Base-by-base conservation (phyloP, 2,888 invertebrate genomes). In the Lithophane leautieri region DNA sequence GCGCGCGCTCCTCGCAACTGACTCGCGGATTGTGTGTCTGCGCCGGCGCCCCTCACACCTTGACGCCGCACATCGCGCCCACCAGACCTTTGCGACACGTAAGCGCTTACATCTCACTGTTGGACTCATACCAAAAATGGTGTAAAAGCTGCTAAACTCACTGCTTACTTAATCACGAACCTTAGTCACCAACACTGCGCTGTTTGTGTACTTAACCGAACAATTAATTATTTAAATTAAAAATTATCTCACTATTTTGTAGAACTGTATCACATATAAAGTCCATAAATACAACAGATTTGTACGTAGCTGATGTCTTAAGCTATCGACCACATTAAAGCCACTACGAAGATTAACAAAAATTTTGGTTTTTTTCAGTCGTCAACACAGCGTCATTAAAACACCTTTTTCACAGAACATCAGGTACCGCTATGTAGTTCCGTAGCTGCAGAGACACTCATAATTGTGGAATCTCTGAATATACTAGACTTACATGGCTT, bases 81-180 rank as follows among this genome's bases (percentile, higher is more conserved):
- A 94, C 95, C 90, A 94, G 91, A 92, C 93, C 94, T 94, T 93
- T 93, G 89, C 92, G 93, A 95, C 95, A 96, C 96, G 96, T 96
- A 95, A 96, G 94, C 95, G 95, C 90, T 94, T 88, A 94, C 94
- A 94, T 95, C 94, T 95, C 94, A 88, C 91, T 87, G 93, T 92
- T 92, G 93, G 92, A 94, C 90, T 94, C 93, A 93, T 91, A 95
- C 96, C 96, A 95, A 96, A 96, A 95, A 96, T 92, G 96, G 96
- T 88, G 89, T 94, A 94, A 94, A 93, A 91, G 88, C 88, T 85
- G 88, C 90, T 86, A 83, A 84, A 81, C 80, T 79, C 87, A 89
- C 87, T 81, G 84, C 88, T 90, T 90, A 91, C 89, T 91, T 91
- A 90, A 89, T 91, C 85, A 80, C 87, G 73, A 89, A 83, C 78